Base-by-base conservation (phyloP, 2,888 invertebrate genomes). In the Venustoraphidia nigricollis region DNA sequence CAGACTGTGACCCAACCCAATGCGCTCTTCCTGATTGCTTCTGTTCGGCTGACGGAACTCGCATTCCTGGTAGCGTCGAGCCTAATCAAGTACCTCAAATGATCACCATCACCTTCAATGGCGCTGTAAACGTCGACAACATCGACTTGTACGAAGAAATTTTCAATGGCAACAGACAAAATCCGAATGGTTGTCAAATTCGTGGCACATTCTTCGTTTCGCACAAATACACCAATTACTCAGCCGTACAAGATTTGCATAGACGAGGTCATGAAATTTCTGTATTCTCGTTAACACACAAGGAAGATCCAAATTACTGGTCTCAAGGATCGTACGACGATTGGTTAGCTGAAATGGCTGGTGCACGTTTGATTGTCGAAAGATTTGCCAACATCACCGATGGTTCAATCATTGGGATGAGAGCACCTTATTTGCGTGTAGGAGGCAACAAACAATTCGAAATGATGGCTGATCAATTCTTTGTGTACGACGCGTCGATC, bases 381-480 rank as follows among this genome's bases (percentile, higher is more conserved):
- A 77, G 89, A 56, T 93, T 91, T 62, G 86, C 91, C 48, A 93
- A 93, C 66, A 89, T 93, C 57, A 87, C 89, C 47, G 92, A 93
- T 62, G 89, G 89, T 41, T 87, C 90, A 6, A 87, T 93, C 55
- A 88, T 91, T 57, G 90, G 89, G 11, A 74, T 90, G 55, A 79
- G 92, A 39, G 91, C 92, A 2, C 92, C 92, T 5, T 92, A 90
- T 62, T 71, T 92, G 46, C 76, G 92, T 46, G 89, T 92, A 0
- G 93, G 94, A 53, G 93, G 94, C 52, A 91, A 93, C 73, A 90
- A 83, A 59, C 92, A 93, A 71, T 95, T 94, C 65, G 88, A 91
- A 68, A 94, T 94, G 92, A 93, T 95, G 93, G 82, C 86, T 48
- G 91, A 93, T 66, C 89, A 93, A 64, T 90, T 87, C 70, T 93